Evolutionary conservation across 1,140 invertebrate species (phyloP).

Genomic region (Drosophila nikananu): DNA sequence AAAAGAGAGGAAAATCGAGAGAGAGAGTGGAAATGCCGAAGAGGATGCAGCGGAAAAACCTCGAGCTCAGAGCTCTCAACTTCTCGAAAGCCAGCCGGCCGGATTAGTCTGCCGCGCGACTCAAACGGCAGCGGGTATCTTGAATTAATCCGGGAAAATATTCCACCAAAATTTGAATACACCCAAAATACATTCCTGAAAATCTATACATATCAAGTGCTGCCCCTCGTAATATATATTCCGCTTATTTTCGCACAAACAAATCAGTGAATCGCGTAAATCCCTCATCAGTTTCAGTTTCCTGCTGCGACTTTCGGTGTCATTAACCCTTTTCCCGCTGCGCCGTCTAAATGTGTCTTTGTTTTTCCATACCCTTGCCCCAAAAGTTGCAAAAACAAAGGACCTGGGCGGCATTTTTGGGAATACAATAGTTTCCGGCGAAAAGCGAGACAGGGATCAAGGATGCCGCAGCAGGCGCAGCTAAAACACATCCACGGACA

Average conservation of each 20-base stretch:
- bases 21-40: conserved; percentile 16
- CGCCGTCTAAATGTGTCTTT: conserved; percentile 26
- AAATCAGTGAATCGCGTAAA: conserved; percentile 9
- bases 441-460: conserved; percentile 16
- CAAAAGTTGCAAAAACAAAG: conserved; percentile 31
- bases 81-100: conserved; percentile 54
- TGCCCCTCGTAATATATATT: not conserved
- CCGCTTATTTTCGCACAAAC: conserved; percentile 9
- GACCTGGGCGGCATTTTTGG: conserved; percentile 16
- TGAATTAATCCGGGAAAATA: conserved; percentile 2
- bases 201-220: conserved; percentile 28
- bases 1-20: conserved; percentile 38
- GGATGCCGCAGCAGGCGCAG: conserved; percentile 67
- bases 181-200: conserved; percentile 39
- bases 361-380: conserved; percentile 6
- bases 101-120: conserved; percentile 77
- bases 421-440: conserved; percentile 9
- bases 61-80: conserved; percentile 33
- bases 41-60: conserved; percentile 50
- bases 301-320: conserved; percentile 31
- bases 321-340: conserved; percentile 34
- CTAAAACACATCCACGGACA: conserved; percentile 63
- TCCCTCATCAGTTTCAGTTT: conserved; percentile 9
- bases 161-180: conserved; percentile 14
- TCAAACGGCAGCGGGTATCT: conserved; percentile 56